Evolutionary conservation across 2,888 invertebrate species (phyloP).

Genomic region (Panorpa germanica): DNA sequence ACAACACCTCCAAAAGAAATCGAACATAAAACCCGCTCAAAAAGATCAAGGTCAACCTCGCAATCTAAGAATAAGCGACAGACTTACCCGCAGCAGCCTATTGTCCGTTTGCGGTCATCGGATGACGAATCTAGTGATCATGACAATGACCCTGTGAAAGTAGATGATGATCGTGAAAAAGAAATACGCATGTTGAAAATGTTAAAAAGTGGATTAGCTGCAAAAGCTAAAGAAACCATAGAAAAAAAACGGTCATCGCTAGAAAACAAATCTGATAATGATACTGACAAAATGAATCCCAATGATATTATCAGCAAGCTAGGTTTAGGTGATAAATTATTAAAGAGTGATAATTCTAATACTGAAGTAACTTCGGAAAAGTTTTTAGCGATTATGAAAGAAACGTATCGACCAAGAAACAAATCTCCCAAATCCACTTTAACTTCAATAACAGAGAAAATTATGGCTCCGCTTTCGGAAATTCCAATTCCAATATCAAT

Average conservation of each 20-base stretch:
- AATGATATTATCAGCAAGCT: slow-evolving; percentile 6
- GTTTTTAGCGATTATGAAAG: no score
- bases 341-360: slow-evolving; percentile 15
- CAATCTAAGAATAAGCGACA: slow-evolving; percentile 20
- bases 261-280: slow-evolving; percentile 19
- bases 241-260: slow-evolving; percentile 31
- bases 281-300: slow-evolving; percentile 14
- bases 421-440: no score
- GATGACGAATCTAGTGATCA: slow-evolving; percentile 34
- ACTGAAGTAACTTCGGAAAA: no score
- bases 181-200: slow-evolving; percentile 48
- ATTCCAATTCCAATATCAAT: slow-evolving; percentile 18
- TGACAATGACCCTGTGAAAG: slow-evolving; percentile 12
- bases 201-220: slow-evolving; percentile 40
- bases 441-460: no score
- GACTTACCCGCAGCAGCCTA: slow-evolving; percentile 20
- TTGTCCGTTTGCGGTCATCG: slow-evolving; percentile 36
- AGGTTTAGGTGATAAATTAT: slow-evolving; percentile 12
- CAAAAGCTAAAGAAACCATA: slow-evolving; percentile 51
- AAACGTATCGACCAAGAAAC: no score
- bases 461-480: no score
- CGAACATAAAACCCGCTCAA: slow-evolving; percentile 5
- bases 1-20: slow-evolving; percentile 7
- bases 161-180: slow-evolving; percentile 28
- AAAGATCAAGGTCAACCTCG: slow-evolving; percentile 25